Evolutionary conservation across 2,888 invertebrate species (phyloP), one percentile per base, ranked within the genome.

Genomic region (Leucophora obtusa): DNA sequence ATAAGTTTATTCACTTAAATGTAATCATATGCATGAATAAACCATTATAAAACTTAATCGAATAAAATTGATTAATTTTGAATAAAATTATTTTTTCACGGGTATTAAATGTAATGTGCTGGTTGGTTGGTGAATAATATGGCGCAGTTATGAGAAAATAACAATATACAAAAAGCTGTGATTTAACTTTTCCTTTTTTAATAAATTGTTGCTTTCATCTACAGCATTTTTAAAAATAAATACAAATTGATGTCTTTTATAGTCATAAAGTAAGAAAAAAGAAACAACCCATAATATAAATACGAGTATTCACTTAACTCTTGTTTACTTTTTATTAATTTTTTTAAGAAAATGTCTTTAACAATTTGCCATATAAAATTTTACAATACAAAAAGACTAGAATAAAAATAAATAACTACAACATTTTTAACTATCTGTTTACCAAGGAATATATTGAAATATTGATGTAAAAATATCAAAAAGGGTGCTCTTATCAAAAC

Each of bases 361-460:
- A 53, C 53, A 21, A 10, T 53, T 53, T 53, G 53, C 11, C 53
- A 21, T 21, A 14, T 21, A 21, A 28, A 28, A 21, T 18, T 53
- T 21, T 18, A 14, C n/a, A n/a, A n/a, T 21, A 53, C 21, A 53
- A 18, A 21, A 14, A n/a, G 11, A n/a, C n/a, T 33, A 53, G 1
- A 1, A 11, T 11, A 11, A 11, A 38, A 28, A 38, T 11, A 38
- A 38, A 38, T 11, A 38, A 38, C 38, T 38, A 38, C 38, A 53
- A 53, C 18, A 53, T 28, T 56, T 82, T 11, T n/a, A n/a, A 14
- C 5, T 47, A n/a, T 47, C 43, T 47, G 43, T 47, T 47, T 47
- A 47, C 43, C 43, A 47, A 47, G n/a, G 43, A 14, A 14, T 47
- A 24, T 63, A 73, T 79, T 86, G 86, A 87, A 83, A 82, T 86